phyloP scores from a whole-genome alignment of 2,113 vertebrate species.

The Solea solea region DNA sequence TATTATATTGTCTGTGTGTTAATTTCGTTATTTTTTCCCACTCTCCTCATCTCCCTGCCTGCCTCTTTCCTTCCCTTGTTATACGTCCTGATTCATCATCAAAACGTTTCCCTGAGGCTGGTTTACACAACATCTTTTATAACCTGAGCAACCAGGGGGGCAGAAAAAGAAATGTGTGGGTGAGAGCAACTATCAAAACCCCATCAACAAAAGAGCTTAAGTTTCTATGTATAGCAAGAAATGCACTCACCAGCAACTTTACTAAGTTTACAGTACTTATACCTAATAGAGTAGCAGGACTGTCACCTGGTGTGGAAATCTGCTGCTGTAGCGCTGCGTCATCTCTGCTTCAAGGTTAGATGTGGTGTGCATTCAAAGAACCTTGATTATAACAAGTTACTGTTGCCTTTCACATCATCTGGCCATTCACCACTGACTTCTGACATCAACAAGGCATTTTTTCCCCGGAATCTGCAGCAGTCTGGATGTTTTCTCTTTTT shows the following conservation, averaged over 20 bases:
- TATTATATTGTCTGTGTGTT: background rate
- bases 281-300: too few relatives aligned
- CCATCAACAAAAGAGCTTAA: slow-evolving; percentile 13
- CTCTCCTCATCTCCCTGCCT: slow-evolving; percentile 5
- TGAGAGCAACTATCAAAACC: slow-evolving; percentile 17
- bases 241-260: background rate
- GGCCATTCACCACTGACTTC: too few relatives aligned
- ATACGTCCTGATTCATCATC: slow-evolving; percentile 52
- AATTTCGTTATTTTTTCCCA: slow-evolving; percentile 12
- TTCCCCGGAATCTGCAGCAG: too few relatives aligned
- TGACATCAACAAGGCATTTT: too few relatives aligned
- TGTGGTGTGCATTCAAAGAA: too few relatives aligned
- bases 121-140: slow-evolving; percentile 70
- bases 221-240: slow-evolving; percentile 13
- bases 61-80: slow-evolving; percentile 14
- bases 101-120: slow-evolving; percentile 44
- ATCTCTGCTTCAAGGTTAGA: too few relatives aligned
- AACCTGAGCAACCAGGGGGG: slow-evolving; percentile 41
- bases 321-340: too few relatives aligned
- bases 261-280: too few relatives aligned
- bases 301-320: too few relatives aligned
- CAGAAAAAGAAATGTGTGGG: slow-evolving; percentile 48
- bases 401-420: too few relatives aligned
- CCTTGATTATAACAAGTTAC: too few relatives aligned
- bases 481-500: too few relatives aligned